These are phyloP conservation scores for Parazoanthus darwini DNA, from an alignment of 92 coral and sea anemone genomes.

Conservation along the genomic window DNA sequence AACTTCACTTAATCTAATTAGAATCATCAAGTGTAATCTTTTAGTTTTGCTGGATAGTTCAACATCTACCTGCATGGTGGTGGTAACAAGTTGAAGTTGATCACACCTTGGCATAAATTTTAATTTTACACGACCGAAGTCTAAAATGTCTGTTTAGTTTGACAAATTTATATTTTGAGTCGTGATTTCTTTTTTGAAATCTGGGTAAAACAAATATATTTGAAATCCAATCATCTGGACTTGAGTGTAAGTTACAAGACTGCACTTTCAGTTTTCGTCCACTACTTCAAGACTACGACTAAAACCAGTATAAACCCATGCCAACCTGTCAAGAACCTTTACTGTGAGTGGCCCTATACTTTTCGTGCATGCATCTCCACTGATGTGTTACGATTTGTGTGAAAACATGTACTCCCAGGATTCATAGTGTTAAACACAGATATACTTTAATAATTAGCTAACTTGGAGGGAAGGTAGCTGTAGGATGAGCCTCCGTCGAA, in stretches of 20 bases:
- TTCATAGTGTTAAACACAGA: neutral
- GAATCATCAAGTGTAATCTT: too few species aligned
- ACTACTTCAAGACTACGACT: neutral
- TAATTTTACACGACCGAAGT: too few species aligned
- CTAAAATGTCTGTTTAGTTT: neutral
- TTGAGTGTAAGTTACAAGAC: neutral
- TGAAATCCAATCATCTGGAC: neutral
- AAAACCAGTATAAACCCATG: neutral
- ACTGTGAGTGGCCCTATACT: neutral
- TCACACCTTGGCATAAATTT: too few species aligned
- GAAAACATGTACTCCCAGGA: neutral
- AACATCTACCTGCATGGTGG: too few species aligned
- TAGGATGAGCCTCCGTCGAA: conserved; percentile 53
- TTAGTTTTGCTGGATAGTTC: too few species aligned
- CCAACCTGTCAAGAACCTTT: neutral
- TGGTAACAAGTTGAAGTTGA: neutral
- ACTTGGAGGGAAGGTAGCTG: conserved; percentile 52
- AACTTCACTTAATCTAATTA: too few species aligned
- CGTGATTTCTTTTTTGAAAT: neutral
- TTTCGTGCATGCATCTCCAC: neutral
- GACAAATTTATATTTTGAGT: neutral
- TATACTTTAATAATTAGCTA: conserved; percentile 13
- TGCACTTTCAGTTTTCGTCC: too few species aligned
- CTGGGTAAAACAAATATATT: neutral
- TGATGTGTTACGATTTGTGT: neutral